Evolutionary conservation across 2,113 vertebrate species (phyloP).

Genomic region (Panthera leo): DNA sequence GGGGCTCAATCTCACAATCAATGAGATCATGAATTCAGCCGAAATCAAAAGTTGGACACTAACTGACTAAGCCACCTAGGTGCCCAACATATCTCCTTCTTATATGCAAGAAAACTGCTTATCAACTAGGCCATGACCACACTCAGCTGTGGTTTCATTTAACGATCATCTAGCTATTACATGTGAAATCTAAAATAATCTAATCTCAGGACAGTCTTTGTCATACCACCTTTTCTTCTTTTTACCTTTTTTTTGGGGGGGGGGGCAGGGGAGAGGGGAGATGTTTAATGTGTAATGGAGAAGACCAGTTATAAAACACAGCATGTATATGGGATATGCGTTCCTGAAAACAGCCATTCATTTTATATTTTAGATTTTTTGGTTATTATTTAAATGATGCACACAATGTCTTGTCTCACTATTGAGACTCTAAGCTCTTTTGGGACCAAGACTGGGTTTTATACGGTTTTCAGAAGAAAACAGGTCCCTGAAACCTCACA

Average conservation of each 20-base stretch:
- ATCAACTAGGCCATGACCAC: not conserved
- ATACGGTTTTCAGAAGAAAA: not conserved
- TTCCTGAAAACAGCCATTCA: not conserved
- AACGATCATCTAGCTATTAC: not conserved
- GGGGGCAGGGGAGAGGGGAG: not conserved
- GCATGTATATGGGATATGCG: not conserved
- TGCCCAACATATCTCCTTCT: not conserved
- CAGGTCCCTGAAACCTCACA: not conserved
- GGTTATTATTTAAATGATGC: conserved; percentile 18
- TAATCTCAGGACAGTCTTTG: not conserved
- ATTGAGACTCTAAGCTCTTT: not conserved
- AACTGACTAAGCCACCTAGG: too few species aligned
- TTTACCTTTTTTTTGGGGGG: not conserved
- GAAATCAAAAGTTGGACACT: too few species aligned
- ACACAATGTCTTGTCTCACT: not conserved
- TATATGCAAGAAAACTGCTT: not conserved
- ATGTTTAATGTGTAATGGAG: not conserved
- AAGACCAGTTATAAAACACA: not conserved
- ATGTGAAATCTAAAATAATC: conserved; percentile 5
- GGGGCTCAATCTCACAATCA: too few species aligned
- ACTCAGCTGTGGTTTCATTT: not conserved
- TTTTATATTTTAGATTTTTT: conserved; percentile 25
- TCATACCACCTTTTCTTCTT: not conserved
- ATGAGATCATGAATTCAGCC: too few species aligned
- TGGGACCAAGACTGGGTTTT: not conserved